Conservation (phyloP, 2,888 invertebrate species). For the Acanthococcus lagerstroemiae region DNA sequence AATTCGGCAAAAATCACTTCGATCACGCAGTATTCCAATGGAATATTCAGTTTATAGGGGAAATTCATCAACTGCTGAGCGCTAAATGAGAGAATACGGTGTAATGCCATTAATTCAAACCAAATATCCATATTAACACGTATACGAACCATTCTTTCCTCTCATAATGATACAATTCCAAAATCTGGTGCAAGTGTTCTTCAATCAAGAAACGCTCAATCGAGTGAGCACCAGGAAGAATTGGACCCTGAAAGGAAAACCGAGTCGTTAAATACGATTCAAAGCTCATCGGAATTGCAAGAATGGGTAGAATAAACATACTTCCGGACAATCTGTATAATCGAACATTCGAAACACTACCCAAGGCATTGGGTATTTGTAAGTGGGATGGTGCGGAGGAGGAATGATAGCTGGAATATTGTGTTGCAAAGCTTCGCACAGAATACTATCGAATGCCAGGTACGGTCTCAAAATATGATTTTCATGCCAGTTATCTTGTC, state of each 20-base stretch:
- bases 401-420: constrained; percentile 83
- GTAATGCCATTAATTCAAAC: neutral
- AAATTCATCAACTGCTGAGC: constrained; percentile 85
- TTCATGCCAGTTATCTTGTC: constrained; percentile 92
- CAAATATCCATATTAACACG: neutral
- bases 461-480: constrained; percentile 93
- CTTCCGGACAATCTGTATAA: constrained; percentile 96
- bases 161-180: constrained; percentile 76
- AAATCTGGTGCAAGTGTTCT: constrained; percentile 88
- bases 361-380: constrained; percentile 86
- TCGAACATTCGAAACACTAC: constrained; percentile 96
- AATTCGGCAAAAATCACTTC: constrained; percentile 93
- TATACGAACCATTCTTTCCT: constrained; percentile 73
- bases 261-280: no score
- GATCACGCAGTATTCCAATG: constrained; percentile 94
- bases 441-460: constrained; percentile 84
- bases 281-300: neutral
- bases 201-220: constrained; percentile 97
- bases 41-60: constrained; percentile 86
- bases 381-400: constrained; percentile 84
- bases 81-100: constrained; percentile 44
- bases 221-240: constrained; percentile 89
- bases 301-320: constrained; percentile 32
- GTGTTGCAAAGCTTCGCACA: constrained; percentile 94
- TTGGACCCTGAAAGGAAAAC: constrained; percentile 47